Conservation (phyloP, 2,113 vertebrate genomes). For the Prunella fulvescens region DNA sequence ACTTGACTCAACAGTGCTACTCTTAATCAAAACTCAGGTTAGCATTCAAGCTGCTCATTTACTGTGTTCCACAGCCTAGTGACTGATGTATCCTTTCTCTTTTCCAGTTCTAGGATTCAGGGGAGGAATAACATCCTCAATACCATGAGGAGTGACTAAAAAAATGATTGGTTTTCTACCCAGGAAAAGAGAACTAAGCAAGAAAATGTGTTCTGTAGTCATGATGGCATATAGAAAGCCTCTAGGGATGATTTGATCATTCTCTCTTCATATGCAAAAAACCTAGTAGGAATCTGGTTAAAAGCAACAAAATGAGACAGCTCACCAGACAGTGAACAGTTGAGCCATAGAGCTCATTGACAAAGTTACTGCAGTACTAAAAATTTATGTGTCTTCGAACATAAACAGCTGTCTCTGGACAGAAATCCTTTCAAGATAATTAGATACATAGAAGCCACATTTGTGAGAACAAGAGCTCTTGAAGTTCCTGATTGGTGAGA, state of each 20-base stretch:
- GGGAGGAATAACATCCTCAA: neutral
- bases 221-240: neutral
- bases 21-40: neutral
- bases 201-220: neutral
- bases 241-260: rapidly evolving
- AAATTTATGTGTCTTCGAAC: neutral
- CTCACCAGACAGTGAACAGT: neutral
- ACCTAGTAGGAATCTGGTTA: neutral
- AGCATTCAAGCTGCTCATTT: neutral
- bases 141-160: neutral
- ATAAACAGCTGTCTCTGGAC: neutral
- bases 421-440: neutral
- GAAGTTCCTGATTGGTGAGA: neutral
- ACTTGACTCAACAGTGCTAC: neutral
- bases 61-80: neutral
- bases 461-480: neutral
- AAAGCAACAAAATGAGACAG: neutral
- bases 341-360: neutral
- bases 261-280: neutral
- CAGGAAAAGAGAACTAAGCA: neutral
- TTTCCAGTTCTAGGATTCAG: neutral
- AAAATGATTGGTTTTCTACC: neutral
- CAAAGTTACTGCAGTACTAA: neutral
- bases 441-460: neutral
- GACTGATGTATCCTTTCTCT: neutral